A percentile compares a stretch with the other conserved stretches of the same genome.
phyloP scores from a whole-genome alignment of 2,113 vertebrate genomes.

The Aix galericulata region DNA sequence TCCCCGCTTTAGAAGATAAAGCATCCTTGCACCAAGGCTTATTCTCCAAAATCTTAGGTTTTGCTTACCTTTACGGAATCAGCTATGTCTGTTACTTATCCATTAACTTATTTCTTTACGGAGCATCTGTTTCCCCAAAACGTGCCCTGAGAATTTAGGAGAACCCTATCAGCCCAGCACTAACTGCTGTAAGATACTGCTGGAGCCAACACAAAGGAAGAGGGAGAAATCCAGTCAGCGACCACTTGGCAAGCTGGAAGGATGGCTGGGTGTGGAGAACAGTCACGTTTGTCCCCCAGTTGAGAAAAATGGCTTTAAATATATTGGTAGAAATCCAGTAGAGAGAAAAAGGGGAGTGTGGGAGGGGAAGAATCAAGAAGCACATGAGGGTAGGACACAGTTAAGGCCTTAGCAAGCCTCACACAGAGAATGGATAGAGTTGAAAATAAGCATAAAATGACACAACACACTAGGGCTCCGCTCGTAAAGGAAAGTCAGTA shows the following conservation, averaged over 20 bases:
- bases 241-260: not conserved
- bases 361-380: not conserved
- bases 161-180: not conserved
- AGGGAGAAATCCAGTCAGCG: not conserved
- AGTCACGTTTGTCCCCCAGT: not conserved
- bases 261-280: not conserved
- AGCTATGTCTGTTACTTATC: not conserved
- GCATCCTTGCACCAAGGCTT: not conserved
- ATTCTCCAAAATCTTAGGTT: not conserved
- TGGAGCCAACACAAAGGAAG: not conserved
- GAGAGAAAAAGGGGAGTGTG: not conserved
- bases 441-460: not conserved
- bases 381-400: not conserved
- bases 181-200: not conserved
- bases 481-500: not conserved
- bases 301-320: not conserved
- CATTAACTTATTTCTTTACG: not conserved
- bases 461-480: not conserved
- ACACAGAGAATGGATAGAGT: not conserved
- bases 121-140: constrained; percentile 4
- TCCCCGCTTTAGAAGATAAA: constrained; percentile 13
- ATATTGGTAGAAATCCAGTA: not conserved
- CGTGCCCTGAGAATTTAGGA: not conserved
- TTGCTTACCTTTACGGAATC: not conserved
- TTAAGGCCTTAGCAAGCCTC: not conserved